Percentiles rank a stretch among this genome's conserved stretches.
Evolutionary conservation across 2,113 vertebrate species (phyloP).

Genomic region (Neoarius graeffei): DNA sequence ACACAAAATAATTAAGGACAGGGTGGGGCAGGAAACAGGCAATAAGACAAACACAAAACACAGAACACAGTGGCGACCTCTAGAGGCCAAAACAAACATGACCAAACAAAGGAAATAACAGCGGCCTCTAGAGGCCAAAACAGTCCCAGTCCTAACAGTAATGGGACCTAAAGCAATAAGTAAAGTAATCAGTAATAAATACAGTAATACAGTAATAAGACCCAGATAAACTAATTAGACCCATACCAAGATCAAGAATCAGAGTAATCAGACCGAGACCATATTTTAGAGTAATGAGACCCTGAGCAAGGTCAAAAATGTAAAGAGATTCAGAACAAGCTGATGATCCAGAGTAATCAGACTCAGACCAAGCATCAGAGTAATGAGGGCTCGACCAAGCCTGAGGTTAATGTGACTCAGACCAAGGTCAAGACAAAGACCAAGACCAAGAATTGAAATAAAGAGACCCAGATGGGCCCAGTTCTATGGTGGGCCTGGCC

Average conservation of each 20-base stretch:
- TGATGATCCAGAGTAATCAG: background rate
- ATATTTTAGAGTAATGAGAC: background rate
- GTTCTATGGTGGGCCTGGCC: no score
- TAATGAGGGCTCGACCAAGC: background rate
- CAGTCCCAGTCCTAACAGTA: no score
- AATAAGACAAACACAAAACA: no score
- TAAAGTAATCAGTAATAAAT: no score
- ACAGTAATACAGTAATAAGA: no score
- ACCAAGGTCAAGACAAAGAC: background rate
- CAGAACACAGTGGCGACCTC: no score
- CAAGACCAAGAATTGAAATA: background rate
- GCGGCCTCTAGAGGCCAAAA: no score
- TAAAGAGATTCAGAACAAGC: background rate
- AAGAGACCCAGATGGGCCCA: background rate
- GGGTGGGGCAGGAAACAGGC: no score
- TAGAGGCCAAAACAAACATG: no score
- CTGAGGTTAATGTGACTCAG: background rate
- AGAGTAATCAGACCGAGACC: background rate
- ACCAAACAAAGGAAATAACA: no score
- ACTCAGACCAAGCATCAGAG: background rate
- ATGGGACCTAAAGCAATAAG: background rate
- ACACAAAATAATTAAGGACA: no score
- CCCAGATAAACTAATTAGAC: background rate
- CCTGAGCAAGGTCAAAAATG: background rate
- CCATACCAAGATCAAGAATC: background rate